Evolutionary conservation across 2,113 vertebrate genomes (phyloP).

Genomic region (Atractosteus spatula): DNA sequence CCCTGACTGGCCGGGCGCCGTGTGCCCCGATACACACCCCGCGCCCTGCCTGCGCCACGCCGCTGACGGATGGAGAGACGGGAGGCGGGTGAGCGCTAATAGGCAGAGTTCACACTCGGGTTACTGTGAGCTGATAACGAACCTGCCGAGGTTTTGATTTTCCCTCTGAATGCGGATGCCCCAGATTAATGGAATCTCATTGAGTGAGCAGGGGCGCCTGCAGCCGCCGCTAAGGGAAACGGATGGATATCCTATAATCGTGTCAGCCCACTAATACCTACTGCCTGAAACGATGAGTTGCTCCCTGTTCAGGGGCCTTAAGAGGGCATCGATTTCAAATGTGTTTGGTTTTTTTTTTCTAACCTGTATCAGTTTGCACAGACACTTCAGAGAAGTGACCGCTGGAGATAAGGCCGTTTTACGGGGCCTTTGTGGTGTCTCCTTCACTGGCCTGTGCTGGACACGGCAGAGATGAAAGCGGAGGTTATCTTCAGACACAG

Average conservation of each 20-base stretch:
- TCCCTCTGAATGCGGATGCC: conserved; percentile 69
- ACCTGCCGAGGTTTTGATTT: conserved; percentile 79
- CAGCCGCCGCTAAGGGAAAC: conserved; percentile 78
- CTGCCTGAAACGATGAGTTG: conserved; percentile 74
- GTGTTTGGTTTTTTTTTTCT: conserved; percentile 47
- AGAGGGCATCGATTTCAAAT: conserved; percentile 75
- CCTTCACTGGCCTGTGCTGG: no score
- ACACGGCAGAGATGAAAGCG: no score
- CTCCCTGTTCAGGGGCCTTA: conserved; percentile 70
- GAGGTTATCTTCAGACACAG: no score
- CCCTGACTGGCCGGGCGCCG: conserved; percentile 31
- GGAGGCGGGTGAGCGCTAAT: conserved; percentile 75
- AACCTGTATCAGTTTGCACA: conserved; percentile 38
- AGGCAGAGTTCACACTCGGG: conserved; percentile 72
- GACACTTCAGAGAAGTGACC: no score
- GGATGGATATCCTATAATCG: conserved; percentile 78
- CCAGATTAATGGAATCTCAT: conserved; percentile 83
- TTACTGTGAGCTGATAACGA: conserved; percentile 69
- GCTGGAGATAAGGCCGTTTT: no score
- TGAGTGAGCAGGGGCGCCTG: conserved; percentile 70
- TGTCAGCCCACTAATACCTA: conserved; percentile 76
- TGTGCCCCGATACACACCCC: not conserved
- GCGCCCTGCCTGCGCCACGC: not conserved
- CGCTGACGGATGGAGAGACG: conserved; percentile 75
- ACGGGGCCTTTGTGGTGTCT: no score